Conservation (phyloP, 2,888 invertebrate species). For the Elegia similella region DNA sequence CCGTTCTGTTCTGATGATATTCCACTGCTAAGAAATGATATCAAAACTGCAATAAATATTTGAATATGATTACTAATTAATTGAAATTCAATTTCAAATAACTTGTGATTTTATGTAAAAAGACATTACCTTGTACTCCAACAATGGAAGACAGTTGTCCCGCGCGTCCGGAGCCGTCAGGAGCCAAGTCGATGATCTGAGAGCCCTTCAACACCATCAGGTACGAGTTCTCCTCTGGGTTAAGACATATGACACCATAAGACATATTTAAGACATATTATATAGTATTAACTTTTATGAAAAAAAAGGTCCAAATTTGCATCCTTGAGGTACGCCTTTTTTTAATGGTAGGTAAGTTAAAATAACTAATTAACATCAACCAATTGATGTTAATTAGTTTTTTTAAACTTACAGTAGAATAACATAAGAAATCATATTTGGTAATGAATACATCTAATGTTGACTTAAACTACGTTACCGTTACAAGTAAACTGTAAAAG, state of each 20-base stretch:
- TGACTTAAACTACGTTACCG: too few relatives aligned
- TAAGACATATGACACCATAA: slow-evolving; percentile 11
- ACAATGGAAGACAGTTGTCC: slow-evolving; percentile 93
- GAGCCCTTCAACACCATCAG: slow-evolving; percentile 94
- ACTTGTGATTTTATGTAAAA: background rate
- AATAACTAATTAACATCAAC: too few relatives aligned
- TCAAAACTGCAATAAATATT: too few relatives aligned
- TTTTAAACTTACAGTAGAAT: too few relatives aligned
- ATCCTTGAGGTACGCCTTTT: background rate
- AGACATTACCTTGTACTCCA: slow-evolving; percentile 82
- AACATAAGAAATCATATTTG: too few relatives aligned
- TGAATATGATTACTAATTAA: too few relatives aligned
- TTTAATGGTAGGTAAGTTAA: background rate
- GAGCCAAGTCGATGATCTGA: slow-evolving; percentile 92
- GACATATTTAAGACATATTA: slow-evolving; percentile 23
- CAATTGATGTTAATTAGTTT: too few relatives aligned
- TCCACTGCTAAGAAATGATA: too few relatives aligned
- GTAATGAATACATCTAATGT: too few relatives aligned
- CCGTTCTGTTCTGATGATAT: too few relatives aligned
- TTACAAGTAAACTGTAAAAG: too few relatives aligned
- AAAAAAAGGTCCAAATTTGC: background rate
- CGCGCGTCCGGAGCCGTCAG: slow-evolving; percentile 88
- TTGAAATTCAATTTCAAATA: too few relatives aligned
- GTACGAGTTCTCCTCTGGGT: slow-evolving; percentile 91
- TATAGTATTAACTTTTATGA: background rate